phyloP scores from a whole-genome alignment of 1,140 invertebrate genomes.

The Magallana ariakensis region DNA sequence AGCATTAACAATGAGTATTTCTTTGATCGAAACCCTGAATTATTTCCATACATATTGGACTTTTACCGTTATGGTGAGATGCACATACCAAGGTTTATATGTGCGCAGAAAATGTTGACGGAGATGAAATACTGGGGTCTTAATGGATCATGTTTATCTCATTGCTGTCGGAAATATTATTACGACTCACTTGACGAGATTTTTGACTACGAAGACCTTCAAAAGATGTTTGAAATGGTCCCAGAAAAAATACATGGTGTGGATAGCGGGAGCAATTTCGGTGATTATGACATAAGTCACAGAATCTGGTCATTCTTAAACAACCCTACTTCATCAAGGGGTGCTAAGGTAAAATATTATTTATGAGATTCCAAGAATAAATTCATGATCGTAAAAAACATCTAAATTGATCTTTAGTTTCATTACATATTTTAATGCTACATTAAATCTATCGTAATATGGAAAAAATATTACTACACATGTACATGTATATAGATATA shows the following conservation, averaged over 20 bases:
- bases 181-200: slow-evolving; percentile 41
- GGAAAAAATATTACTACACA: no score
- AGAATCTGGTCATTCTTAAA: slow-evolving; percentile 37
- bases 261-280: slow-evolving; percentile 17
- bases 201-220: slow-evolving; percentile 28
- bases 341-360: slow-evolving; percentile 33
- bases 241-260: slow-evolving; percentile 30
- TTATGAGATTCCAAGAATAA: not conserved
- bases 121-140: slow-evolving; percentile 44
- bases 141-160: not conserved
- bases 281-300: not conserved
- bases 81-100: slow-evolving; percentile 42
- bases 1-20: slow-evolving; percentile 37
- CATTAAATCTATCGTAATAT: no score
- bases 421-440: no score
- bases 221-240: slow-evolving; percentile 8
- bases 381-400: no score
- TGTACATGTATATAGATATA: no score
- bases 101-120: slow-evolving; percentile 13
- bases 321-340: not conserved
- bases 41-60: slow-evolving; percentile 46
- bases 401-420: no score
- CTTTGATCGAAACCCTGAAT: slow-evolving; percentile 43
- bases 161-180: slow-evolving; percentile 43
- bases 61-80: slow-evolving; percentile 45